Conservation (phyloP, 2,797 vertebrate species). For the Ibycter americanus region DNA sequence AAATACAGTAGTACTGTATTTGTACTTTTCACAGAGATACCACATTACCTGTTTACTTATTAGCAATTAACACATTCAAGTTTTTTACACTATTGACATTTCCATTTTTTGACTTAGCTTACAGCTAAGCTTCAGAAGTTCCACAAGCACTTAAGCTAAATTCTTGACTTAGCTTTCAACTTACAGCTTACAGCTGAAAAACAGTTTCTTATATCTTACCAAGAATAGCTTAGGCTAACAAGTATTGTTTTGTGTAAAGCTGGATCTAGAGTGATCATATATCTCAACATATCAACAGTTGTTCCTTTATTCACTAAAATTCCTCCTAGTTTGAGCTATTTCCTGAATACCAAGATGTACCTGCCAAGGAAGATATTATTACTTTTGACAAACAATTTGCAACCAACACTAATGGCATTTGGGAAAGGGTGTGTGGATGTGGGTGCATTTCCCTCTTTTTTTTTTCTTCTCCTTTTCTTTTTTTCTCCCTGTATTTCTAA, state of each 20-base stretch:
- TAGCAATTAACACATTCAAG: neutral
- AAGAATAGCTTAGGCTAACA: neutral
- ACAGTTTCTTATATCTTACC: neutral
- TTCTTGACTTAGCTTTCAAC: neutral
- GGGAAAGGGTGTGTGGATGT: fast-evolving
- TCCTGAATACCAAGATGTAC: neutral
- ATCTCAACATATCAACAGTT: neutral
- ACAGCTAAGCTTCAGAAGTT: no score
- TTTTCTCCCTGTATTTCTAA: neutral
- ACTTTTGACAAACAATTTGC: neutral
- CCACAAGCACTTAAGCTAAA: neutral
- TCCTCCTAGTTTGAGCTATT: neutral
- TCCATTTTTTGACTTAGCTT: neutral
- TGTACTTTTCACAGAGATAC: neutral
- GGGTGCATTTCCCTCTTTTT: neutral
- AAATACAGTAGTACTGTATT: neutral
- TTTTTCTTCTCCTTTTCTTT: neutral
- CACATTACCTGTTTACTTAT: neutral
- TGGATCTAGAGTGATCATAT: neutral
- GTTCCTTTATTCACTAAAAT: neutral
- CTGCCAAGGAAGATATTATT: neutral
- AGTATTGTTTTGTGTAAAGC: neutral
- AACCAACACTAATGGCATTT: neutral
- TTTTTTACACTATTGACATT: neutral
- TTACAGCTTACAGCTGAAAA: neutral